These are phyloP conservation scores for Noctua comes DNA, from an alignment of 2,888 invertebrate genomes.

Conservation along the genomic window DNA sequence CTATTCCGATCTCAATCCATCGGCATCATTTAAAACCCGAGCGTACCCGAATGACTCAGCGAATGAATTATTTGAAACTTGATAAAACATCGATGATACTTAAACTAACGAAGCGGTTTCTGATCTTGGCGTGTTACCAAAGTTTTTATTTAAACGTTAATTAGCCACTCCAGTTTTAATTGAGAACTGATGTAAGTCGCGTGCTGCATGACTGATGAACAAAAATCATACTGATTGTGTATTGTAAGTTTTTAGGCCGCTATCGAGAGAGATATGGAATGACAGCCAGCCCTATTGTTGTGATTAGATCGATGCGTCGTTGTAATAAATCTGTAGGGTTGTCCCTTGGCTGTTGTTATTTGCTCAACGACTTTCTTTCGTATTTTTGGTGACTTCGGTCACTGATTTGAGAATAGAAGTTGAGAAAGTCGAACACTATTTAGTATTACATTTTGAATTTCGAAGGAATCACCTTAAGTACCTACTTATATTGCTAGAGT, in stretches of 20 bases:
- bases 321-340: constrained; percentile 61
- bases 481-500: neutral
- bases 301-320: constrained; percentile 70
- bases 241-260: constrained; percentile 52
- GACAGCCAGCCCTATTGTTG: constrained; percentile 60
- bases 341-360: constrained; percentile 19
- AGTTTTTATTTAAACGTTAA: constrained; percentile 41
- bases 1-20: constrained; percentile 3
- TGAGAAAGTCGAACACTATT: neutral
- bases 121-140: constrained; percentile 52
- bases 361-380: neutral
- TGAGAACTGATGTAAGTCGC: constrained; percentile 55
- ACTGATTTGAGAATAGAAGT: neutral
- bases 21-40: constrained; percentile 11
- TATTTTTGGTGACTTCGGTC: neutral
- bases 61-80: constrained; percentile 35
- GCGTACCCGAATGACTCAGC: constrained; percentile 42
- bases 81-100: constrained; percentile 39
- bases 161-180: constrained; percentile 54
- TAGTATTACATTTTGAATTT: neutral
- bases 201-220: constrained; percentile 54
- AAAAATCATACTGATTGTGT: constrained; percentile 44
- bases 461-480: neutral
- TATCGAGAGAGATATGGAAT: constrained; percentile 50
- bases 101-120: constrained; percentile 50